Evolutionary conservation across 2,888 invertebrate genomes (phyloP), one percentile per base, ranked within the genome.

Genomic region (Arctia plantaginis): DNA sequence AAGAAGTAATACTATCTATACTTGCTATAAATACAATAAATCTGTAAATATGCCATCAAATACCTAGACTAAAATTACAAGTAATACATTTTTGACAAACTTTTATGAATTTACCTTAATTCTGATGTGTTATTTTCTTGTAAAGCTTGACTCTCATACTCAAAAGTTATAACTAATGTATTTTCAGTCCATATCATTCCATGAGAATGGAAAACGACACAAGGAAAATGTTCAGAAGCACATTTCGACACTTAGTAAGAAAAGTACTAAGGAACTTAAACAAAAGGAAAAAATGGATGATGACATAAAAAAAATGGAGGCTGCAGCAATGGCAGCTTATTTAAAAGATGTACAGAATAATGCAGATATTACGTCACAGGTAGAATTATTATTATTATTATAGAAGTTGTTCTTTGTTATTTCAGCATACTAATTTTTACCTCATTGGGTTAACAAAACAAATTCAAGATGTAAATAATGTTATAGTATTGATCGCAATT

Each of bases 201-300:
- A 99, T 91, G 99, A 99, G 93, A 98, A 97, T 94, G 99, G 99
- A 12, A 98, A 98, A 89, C 96, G 98, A 47, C 99, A 99, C 93
- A 98, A 99, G 90, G 98, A 98, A 90, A 99, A 98, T 97, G 99
- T 99, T 44, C 97, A 98, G 76, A 98, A 98, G 88, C 97, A 97
- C 78, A 97, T 99, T 80, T 97, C 97, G 80, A 97, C 97, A 82
- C 98, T 99, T 79, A 97, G 97, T 78, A 98, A 98, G 88, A 98
- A 97, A 87, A 98, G 98, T 90, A 96, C 97, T 8, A 98, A 98
- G 86, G 97, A 98, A 72, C 97, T 97, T 78, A 97, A 98, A 87
- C 97, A 97, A 81, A 97, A 97, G 80, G 96, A 97, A 81, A 98
- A 98, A 92, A 96, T 98, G 87, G 98, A 98, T 88, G 96, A 96